Percentiles rank a stretch among this genome's conserved stretches.
Conservation (phyloP, 2,888 invertebrate species). For the Mythimna ferrago region DNA sequence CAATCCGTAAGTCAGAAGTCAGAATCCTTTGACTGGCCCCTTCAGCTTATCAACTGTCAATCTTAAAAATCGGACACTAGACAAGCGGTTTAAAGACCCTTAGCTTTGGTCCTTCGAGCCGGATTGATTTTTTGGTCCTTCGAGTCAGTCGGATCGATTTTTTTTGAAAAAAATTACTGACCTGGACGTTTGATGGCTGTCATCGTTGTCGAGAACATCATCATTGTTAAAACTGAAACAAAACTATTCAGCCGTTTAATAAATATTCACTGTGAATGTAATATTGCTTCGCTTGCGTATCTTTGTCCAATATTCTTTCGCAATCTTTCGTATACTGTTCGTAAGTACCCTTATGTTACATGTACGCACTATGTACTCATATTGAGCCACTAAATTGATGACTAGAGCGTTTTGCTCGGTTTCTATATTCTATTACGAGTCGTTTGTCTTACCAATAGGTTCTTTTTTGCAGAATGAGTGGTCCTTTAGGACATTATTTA, state of each 20-base stretch:
- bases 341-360: conserved; percentile 35
- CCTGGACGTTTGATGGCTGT: neutral
- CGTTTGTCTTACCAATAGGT: conserved; percentile 7
- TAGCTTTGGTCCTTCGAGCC: conserved; percentile 17
- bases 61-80: conserved; percentile 22
- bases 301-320: conserved; percentile 42
- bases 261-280: conserved; percentile 28
- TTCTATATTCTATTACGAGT: conserved; percentile 12
- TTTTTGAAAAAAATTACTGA: conserved; percentile 1
- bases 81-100: conserved; percentile 4
- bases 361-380: conserved; percentile 35
- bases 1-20: conserved; percentile 15
- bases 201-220: neutral
- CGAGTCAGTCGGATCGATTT: conserved; percentile 2
- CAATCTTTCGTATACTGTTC: conserved; percentile 31
- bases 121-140: conserved; percentile 17
- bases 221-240: conserved; percentile 2
- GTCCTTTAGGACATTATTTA: neutral
- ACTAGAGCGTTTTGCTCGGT: conserved; percentile 9
- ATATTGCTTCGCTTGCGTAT: conserved; percentile 35
- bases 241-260: conserved; percentile 12
- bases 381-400: conserved; percentile 37
- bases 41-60: conserved; percentile 8
- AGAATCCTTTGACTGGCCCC: conserved; percentile 1
- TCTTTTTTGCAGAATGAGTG: neutral